phyloP scores from a whole-genome alignment of 37 sponge, comb jelly and placozoan species.

The Crambe crambe region DNA sequence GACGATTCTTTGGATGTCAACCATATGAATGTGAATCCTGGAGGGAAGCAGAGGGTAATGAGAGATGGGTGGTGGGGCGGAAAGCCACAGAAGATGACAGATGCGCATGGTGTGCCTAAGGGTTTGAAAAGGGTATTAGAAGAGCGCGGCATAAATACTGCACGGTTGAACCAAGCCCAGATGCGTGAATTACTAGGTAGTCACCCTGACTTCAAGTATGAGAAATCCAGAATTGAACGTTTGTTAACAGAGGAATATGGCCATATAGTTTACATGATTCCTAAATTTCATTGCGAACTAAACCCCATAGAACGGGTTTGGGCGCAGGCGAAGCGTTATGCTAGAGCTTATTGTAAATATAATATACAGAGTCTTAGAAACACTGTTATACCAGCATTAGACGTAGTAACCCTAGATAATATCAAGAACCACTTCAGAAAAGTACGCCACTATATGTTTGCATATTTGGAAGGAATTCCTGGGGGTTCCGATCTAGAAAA shows the following conservation, averaged over 20 bases:
- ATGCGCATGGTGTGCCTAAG: neutral
- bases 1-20: conserved; percentile 30
- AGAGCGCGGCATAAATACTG: conserved; percentile 12
- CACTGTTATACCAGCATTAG: conserved; percentile 7
- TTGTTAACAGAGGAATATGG: conserved; percentile 16
- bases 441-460: conserved; percentile 21
- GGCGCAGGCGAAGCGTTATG: conserved; percentile 31
- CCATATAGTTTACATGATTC: conserved; percentile 8
- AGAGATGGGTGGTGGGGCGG: conserved; percentile 19
- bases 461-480: conserved; percentile 12
- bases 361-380: neutral
- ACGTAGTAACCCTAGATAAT: conserved; percentile 12
- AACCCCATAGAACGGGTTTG: conserved; percentile 28
- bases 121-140: conserved; percentile 16
- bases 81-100: neutral
- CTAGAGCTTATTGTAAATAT: conserved; percentile 24
- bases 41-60: conserved; percentile 27
- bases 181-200: conserved; percentile 20
- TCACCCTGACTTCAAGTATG: conserved; percentile 35
- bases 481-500: conserved; percentile 20
- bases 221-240: conserved; percentile 22
- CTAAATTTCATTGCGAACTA: conserved; percentile 23
- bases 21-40: conserved; percentile 29
- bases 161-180: neutral
- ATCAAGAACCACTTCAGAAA: conserved; percentile 38